Percentiles rank a stretch among this genome's conserved stretches.
These are phyloP conservation scores for Orchesella flavescens DNA, from an alignment of 2,888 invertebrate species.

Conservation along the genomic window DNA sequence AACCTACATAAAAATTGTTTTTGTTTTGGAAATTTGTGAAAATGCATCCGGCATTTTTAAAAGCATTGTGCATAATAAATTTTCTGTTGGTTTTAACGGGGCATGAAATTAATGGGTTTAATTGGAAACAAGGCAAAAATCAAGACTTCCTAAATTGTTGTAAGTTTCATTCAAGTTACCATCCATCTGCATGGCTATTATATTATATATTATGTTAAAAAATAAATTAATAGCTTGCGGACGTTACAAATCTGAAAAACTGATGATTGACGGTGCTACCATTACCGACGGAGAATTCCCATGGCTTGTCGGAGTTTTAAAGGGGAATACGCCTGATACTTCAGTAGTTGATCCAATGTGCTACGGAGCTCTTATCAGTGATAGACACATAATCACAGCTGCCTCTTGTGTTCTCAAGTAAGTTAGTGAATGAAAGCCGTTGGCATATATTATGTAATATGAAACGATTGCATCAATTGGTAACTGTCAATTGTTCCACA, in stretches of 20 bases:
- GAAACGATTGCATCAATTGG: neutral
- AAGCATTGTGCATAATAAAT: too few species aligned
- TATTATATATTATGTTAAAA: slow-evolving; percentile 2
- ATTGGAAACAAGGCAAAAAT: neutral
- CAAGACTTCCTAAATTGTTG: slow-evolving; percentile 49
- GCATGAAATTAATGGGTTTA: too few species aligned
- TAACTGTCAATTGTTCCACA: neutral
- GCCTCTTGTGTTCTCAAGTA: slow-evolving; percentile 43
- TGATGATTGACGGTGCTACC: slow-evolving; percentile 18
- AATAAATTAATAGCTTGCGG: slow-evolving; percentile 36
- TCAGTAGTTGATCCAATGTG: slow-evolving; percentile 23
- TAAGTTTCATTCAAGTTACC: slow-evolving; percentile 9
- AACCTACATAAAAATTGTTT: too few species aligned
- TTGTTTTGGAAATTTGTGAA: too few species aligned
- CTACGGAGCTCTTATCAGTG: slow-evolving; percentile 39
- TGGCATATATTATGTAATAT: too few species aligned
- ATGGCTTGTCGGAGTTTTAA: slow-evolving; percentile 55
- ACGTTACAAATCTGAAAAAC: neutral
- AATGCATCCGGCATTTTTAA: too few species aligned
- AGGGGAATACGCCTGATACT: neutral
- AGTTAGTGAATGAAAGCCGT: neutral
- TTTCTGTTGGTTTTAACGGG: too few species aligned
- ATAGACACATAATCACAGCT: slow-evolving; percentile 42
- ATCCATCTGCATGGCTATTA: too few species aligned
- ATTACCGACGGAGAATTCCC: slow-evolving; percentile 40